These are phyloP conservation scores for Delphinus delphis DNA, from an alignment of 2,113 vertebrate species.

Conservation along the genomic window DNA sequence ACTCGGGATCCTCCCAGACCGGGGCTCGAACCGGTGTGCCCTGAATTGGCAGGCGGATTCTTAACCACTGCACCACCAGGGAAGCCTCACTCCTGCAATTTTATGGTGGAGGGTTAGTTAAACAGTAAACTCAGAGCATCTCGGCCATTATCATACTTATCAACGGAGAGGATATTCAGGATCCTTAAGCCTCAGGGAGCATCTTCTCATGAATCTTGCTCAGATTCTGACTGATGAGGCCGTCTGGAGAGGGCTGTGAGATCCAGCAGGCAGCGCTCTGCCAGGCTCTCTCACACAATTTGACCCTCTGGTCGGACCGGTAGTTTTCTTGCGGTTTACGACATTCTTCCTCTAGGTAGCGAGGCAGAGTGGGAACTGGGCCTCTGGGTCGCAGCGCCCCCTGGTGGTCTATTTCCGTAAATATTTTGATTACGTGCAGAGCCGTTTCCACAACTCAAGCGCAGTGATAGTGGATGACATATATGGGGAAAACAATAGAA, in stretches of 20 bases:
- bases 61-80: too few relatives aligned
- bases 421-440: background rate
- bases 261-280: fast-evolving
- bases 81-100: background rate
- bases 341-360: background rate
- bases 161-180: background rate
- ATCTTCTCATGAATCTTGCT: background rate
- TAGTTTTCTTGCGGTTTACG: background rate
- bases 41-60: too few relatives aligned
- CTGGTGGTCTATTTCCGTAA: slow-evolving; percentile 7
- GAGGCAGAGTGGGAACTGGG: background rate
- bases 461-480: background rate
- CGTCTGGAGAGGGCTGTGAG: fast-evolving
- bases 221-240: background rate
- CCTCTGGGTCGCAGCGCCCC: background rate
- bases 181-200: too few relatives aligned
- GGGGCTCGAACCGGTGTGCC: too few relatives aligned
- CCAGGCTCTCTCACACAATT: background rate
- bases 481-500: background rate
- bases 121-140: background rate
- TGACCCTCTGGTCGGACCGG: fast-evolving
- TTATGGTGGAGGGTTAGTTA: background rate
- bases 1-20: too few relatives aligned
- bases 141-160: background rate
- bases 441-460: background rate